Evolutionary conservation across 2,888 invertebrate species (phyloP).

Genomic region (Nasonia oneida): DNA sequence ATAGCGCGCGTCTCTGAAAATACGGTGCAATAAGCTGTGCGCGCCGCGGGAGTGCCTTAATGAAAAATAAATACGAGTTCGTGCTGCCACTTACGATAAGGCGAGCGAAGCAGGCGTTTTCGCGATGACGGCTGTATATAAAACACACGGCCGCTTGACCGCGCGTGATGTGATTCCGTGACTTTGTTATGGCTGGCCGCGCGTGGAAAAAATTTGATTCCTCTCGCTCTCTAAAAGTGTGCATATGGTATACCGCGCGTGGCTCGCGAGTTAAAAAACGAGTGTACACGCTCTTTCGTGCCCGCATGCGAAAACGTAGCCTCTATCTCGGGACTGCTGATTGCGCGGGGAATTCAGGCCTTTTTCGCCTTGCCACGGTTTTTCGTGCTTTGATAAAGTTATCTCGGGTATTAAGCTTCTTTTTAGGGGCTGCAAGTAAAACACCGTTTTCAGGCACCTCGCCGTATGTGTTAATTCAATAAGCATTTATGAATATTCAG

Average conservation of each 20-base stretch:
- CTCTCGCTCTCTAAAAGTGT: constrained; percentile 6
- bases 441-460: neutral
- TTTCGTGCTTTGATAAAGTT: constrained; percentile 41
- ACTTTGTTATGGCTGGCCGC: constrained; percentile 42
- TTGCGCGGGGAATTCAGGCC: constrained; percentile 27
- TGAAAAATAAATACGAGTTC: constrained; percentile 69
- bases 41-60: constrained; percentile 55
- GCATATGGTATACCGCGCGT: neutral
- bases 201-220: constrained; percentile 56
- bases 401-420: constrained; percentile 24
- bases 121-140: constrained; percentile 22
- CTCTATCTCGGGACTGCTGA: constrained; percentile 19
- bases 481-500: constrained; percentile 19
- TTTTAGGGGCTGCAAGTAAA: constrained; percentile 39
- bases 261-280: neutral
- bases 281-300: neutral
- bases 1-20: constrained; percentile 51
- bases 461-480: constrained; percentile 27
- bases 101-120: constrained; percentile 39
- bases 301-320: constrained; percentile 1
- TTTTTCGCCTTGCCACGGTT: neutral
- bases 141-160: constrained; percentile 29
- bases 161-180: constrained; percentile 62
- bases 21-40: constrained; percentile 51
- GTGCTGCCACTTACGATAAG: constrained; percentile 65